phyloP scores from a whole-genome alignment of 2,888 invertebrate species.

The Resseliella maxima region DNA sequence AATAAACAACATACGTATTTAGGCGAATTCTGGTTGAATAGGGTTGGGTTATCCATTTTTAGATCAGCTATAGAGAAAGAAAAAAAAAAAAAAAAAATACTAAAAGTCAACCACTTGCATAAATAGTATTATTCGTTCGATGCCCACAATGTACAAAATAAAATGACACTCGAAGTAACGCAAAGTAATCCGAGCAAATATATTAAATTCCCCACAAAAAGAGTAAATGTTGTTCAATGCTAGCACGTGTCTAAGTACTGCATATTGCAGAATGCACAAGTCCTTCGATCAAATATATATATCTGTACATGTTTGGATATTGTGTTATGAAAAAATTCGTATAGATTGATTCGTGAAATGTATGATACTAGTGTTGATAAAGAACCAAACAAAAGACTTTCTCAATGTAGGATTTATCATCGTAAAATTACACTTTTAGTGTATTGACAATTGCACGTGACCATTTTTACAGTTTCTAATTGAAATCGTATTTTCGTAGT shows the following conservation, averaged over 20 bases:
- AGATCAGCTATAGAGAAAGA: too few species aligned
- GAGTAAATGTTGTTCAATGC: background rate
- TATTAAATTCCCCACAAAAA: background rate
- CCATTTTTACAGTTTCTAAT: background rate
- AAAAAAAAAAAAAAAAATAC: background rate
- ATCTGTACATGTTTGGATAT: background rate
- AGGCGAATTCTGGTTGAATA: too few species aligned
- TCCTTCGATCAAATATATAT: background rate
- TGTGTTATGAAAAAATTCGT: background rate
- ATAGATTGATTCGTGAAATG: background rate
- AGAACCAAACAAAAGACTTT: background rate
- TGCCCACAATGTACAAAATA: background rate
- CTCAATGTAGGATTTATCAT: background rate
- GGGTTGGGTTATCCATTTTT: too few species aligned
- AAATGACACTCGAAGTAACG: background rate
- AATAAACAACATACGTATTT: background rate
- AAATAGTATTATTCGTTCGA: background rate
- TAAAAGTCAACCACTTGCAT: slow-evolving; percentile 8
- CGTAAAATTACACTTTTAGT: background rate
- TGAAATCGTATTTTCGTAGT: background rate
- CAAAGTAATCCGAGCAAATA: background rate
- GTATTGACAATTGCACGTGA: background rate
- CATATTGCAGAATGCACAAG: slow-evolving; percentile 24
- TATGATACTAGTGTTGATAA: background rate
- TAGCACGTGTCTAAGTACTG: slow-evolving; percentile 22